These are phyloP conservation scores for Lagenorhynchus albirostris DNA, from an alignment of 2,113 vertebrate species.

Conservation along the genomic window DNA sequence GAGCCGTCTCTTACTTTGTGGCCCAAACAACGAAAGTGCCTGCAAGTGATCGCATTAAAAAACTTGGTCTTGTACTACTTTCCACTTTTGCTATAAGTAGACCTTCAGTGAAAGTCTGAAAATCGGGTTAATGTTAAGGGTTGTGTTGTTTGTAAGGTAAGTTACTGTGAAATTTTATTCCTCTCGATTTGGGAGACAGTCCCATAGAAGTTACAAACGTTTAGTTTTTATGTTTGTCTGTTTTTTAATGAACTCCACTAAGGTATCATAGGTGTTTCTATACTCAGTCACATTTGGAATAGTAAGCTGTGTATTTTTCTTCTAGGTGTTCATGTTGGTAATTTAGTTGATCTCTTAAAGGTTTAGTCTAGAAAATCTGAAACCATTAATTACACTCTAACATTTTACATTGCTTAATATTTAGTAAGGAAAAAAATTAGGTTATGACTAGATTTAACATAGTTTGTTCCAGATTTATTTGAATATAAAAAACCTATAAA, in stretches of 20 bases:
- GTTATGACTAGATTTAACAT: too few relatives aligned
- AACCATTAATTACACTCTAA: neutral
- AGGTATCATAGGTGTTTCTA: neutral
- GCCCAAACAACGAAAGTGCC: constrained; percentile 48
- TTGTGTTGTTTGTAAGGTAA: neutral
- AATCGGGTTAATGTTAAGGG: neutral
- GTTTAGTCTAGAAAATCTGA: neutral
- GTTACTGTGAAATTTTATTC: neutral
- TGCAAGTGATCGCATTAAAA: neutral
- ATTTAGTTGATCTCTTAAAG: neutral
- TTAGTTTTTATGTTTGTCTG: neutral
- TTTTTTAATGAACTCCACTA: neutral
- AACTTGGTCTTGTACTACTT: neutral
- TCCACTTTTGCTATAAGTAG: neutral
- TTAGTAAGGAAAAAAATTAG: neutral
- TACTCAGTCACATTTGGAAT: neutral
- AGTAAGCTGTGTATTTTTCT: neutral
- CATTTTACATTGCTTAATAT: neutral
- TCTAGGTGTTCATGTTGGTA: neutral
- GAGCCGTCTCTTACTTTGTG: constrained; percentile 61
- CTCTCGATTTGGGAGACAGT: neutral
- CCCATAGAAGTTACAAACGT: neutral
- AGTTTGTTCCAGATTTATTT: neutral
- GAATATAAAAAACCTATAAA: neutral
- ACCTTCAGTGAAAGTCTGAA: neutral